Conservation (phyloP, 2,888 invertebrate genomes). For the Esperia sulphurella region DNA sequence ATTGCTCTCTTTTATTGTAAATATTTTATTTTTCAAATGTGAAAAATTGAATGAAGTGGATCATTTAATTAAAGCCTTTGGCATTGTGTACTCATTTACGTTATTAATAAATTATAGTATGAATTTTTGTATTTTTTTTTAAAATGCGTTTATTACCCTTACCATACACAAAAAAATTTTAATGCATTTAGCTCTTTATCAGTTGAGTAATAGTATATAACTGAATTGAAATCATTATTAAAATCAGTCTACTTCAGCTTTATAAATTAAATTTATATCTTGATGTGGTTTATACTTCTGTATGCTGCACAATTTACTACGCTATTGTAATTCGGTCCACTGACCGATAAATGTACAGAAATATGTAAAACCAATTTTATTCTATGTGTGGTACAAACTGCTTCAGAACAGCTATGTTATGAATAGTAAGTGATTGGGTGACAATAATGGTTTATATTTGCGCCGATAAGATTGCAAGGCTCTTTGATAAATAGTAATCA, state of each 20-base stretch:
- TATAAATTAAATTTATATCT: too few relatives aligned
- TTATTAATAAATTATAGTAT: constrained; percentile 80
- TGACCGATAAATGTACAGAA: not conserved
- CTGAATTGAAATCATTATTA: too few relatives aligned
- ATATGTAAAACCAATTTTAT: too few relatives aligned
- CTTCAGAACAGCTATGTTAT: constrained; percentile 11
- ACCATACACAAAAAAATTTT: not conserved
- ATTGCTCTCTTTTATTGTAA: constrained; percentile 73
- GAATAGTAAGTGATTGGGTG: constrained; percentile 47
- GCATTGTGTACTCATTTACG: constrained; percentile 80
- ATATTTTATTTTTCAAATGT: constrained; percentile 69
- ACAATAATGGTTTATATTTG: constrained; percentile 56
- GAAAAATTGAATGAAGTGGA: constrained; percentile 74
- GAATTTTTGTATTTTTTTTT: constrained; percentile 25
- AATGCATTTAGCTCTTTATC: too few relatives aligned
- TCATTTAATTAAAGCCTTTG: constrained; percentile 77
- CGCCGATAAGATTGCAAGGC: constrained; percentile 69
- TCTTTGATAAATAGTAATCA: constrained; percentile 65
- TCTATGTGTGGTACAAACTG: not conserved
- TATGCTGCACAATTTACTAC: too few relatives aligned
- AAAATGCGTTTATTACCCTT: not conserved
- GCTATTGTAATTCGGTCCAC: too few relatives aligned
- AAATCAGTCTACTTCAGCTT: too few relatives aligned
- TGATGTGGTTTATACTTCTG: too few relatives aligned
- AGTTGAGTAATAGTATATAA: too few relatives aligned